These are phyloP conservation scores for Rhinolophus ferrumequinum DNA, from an alignment of 2,113 vertebrate species.

Conservation along the genomic window DNA sequence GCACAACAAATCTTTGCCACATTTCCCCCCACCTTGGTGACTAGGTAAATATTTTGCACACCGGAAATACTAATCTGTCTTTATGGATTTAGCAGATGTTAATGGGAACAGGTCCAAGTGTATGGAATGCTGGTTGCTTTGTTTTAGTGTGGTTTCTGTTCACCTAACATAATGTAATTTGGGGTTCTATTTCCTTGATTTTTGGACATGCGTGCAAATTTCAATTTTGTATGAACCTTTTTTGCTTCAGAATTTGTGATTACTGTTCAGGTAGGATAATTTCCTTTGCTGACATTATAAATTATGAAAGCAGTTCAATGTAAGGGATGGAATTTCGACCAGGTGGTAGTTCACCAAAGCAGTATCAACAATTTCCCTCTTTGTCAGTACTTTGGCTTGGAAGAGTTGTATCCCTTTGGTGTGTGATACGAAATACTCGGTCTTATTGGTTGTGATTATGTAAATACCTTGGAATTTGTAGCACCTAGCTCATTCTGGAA, in stretches of 20 bases:
- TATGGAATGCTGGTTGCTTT: neutral
- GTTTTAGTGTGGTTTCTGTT: accelerated
- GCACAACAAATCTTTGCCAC: neutral
- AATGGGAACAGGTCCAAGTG: neutral
- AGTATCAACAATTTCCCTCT: accelerated
- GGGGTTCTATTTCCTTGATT: neutral
- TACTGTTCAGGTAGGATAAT: neutral
- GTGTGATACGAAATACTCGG: neutral
- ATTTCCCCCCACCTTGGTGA: accelerated
- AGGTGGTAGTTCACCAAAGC: neutral
- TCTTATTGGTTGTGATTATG: too few relatives aligned
- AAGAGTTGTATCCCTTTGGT: neutral
- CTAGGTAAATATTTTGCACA: accelerated
- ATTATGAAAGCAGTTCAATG: neutral
- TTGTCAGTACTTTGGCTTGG: neutral
- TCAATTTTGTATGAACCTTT: neutral
- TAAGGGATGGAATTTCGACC: neutral
- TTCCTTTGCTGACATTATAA: neutral
- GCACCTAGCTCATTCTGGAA: neutral
- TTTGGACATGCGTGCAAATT: neutral
- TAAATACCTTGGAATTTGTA: neutral
- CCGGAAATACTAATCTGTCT: accelerated
- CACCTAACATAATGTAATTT: neutral
- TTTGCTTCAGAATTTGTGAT: neutral
- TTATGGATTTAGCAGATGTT: neutral